Percentiles rank a stretch among this genome's conserved stretches.
Evolutionary conservation across 2,888 invertebrate genomes (phyloP).

Genomic region (Erebia palarica): DNA sequence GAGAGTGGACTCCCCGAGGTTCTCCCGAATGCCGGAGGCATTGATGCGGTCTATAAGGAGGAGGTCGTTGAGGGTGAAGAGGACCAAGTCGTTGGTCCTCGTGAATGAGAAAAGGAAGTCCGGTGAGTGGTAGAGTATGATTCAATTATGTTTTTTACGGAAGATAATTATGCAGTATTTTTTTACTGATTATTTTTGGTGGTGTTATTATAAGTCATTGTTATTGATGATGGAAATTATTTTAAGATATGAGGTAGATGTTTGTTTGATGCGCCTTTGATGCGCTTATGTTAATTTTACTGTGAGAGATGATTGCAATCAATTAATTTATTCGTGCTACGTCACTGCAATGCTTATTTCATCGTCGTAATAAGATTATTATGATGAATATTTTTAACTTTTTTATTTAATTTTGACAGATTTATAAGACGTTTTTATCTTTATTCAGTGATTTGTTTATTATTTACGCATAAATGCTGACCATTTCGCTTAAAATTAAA

Average conservation of each 20-base stretch:
- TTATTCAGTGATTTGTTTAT: too few species aligned
- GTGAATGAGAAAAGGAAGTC: constrained; percentile 90
- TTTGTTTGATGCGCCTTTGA: constrained; percentile 2
- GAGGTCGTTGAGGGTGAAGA: constrained; percentile 87
- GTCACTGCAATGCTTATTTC: neutral
- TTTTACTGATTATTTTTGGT: neutral
- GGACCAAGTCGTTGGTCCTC: constrained; percentile 88
- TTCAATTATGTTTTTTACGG: constrained; percentile 32
- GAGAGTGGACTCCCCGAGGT: constrained; percentile 81
- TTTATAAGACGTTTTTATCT: too few species aligned
- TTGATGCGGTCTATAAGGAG: constrained; percentile 87
- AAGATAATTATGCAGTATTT: constrained; percentile 8
- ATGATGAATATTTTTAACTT: neutral
- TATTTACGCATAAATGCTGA: too few species aligned
- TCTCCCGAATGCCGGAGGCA: constrained; percentile 87
- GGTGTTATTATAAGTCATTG: constrained; percentile 5
- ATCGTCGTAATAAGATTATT: neutral
- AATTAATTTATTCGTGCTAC: neutral
- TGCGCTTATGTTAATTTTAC: constrained; percentile 3
- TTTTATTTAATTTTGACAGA: too few species aligned
- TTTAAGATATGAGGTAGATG: neutral
- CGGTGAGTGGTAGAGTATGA: constrained; percentile 85
- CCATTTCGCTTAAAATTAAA: too few species aligned
- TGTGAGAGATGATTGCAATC: neutral
- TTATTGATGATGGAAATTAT: neutral